Base-by-base conservation (phyloP, 2,113 vertebrate species). In the Aramus guarauna region DNA sequence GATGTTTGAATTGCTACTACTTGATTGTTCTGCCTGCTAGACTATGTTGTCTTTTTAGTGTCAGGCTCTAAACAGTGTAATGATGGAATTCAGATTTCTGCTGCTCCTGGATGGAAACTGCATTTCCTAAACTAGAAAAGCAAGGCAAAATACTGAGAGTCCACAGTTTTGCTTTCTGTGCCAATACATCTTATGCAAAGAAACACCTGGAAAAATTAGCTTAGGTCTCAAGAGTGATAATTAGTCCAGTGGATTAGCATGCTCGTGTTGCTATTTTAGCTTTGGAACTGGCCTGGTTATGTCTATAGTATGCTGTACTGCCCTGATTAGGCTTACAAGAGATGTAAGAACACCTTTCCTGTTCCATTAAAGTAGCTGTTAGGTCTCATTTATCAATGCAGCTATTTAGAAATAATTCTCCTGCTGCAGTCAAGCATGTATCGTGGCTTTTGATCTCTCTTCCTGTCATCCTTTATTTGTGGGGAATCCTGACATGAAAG, bases 181-280 rank as follows among this genome's bases (percentile, higher is more conserved):
- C 67, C 83, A n/a, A n/a, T 69, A 55, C 5, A 27, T 43, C 53
- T 92, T 68, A 47, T 2, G 12, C 63, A 69, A 87, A 80, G 50
- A 90, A 74, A 88, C 48, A 63, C 59, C 55, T 94, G 59, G 29
- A 91, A 95, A 93, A 96, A 71, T 22, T 62, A 90, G 50, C 43
- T 89, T 88, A 69, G 32, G 52, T 74, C 64, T 89, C 24, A 62
- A 37, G 55, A 45, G 63, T 92, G 79, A 26, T 88, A 86, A 94
- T 96, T 96, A 93, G 68, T 74, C 59, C 55, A 74, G 72, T 67
- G 94, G 86, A 96, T 97, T 95, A 96, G 17, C 50, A 30, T 55
- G 60, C n/a, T 88, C 36, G 5, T 56, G 74, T 81, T 92, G 83
- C 91, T 95, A 92, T 96, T 97, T 95, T 96, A 78, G 60, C 63